Evolutionary conservation across 2,797 vertebrate species (phyloP), one percentile per base, ranked within the genome.

Genomic region (Aselliscus stoliczkanus): DNA sequence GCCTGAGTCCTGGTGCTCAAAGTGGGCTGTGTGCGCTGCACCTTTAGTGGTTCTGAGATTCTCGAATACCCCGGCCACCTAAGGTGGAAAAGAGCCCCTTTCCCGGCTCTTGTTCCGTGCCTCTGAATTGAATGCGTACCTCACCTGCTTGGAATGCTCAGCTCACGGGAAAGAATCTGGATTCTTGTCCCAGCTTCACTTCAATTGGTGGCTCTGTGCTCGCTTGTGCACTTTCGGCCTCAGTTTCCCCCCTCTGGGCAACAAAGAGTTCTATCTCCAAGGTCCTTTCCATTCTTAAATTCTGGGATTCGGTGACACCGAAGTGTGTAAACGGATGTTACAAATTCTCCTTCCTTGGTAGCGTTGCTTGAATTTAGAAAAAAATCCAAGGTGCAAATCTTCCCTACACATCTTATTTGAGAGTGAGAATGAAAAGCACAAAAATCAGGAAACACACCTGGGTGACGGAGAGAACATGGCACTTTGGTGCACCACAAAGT

Each of bases 11-110:
- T 0, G 20, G 5, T 2, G 82, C 4, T 23, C 20, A 0, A 13
- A 12, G 25, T 7, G n/a, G n/a, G n/a, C 0, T 1, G 3, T 0
- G 0, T 5, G 2, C 1, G 17, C 8, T 0, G 18, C 12, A 0
- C 0, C 0, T 20, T 4, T 0, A 0, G 50, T 0, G 7, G 52
- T 13, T 1, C 2, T 0, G 0, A 23, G 20, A 6, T 20, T 47
- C 1, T 29, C 2, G 4, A 7, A 1, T 39, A 1, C 3, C 5
- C 4, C 0, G 1, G 9, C 27, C 7, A 29, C 2, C 0, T 7
- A 8, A 27, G 0, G 15, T 18, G 52, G 42, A 3, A 15, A 44
- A 54, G 37, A 67, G 0, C 5, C 9, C 1, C 0, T 47, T 73
- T 58, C 14, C 11, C 10, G 27, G 31, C 4, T 60, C 5, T 39